Percentiles rank a stretch among this genome's conserved stretches.
These are phyloP conservation scores for Liolophura sinensis DNA, from an alignment of 1,140 invertebrate genomes.

Conservation along the genomic window DNA sequence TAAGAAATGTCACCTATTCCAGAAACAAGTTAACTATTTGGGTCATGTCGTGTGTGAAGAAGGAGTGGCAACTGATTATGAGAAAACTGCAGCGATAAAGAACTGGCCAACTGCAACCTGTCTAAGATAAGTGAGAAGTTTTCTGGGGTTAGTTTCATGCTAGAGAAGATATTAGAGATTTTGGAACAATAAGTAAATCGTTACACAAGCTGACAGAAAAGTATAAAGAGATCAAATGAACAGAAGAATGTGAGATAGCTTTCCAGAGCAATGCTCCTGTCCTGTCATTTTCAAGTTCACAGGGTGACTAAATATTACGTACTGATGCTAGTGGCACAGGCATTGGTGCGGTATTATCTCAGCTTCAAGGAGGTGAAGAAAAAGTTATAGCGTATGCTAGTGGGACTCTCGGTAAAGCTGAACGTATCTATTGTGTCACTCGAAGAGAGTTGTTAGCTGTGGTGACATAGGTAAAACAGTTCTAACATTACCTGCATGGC, in stretches of 20 bases:
- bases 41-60: too few relatives aligned
- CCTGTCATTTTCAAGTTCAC: slow-evolving; percentile 12
- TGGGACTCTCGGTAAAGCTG: slow-evolving; percentile 8
- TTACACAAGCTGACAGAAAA: slow-evolving; percentile 15
- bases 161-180: slow-evolving; percentile 14
- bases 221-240: slow-evolving; percentile 8
- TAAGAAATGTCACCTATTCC: slow-evolving; percentile 20
- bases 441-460: slow-evolving; percentile 5
- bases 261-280: slow-evolving; percentile 15
- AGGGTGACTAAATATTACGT: slow-evolving; percentile 22
- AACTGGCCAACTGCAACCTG: slow-evolving; percentile 5
- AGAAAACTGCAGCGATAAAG: slow-evolving; percentile 17
- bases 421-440: slow-evolving; percentile 9
- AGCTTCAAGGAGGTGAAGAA: slow-evolving; percentile 18
- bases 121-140: slow-evolving; percentile 17
- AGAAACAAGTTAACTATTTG: slow-evolving; percentile 6
- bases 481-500: slow-evolving; percentile 7
- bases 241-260: slow-evolving; percentile 1
- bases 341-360: slow-evolving; percentile 37
- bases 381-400: slow-evolving; percentile 16
- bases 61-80: slow-evolving; percentile 14
- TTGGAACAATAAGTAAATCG: too few relatives aligned
- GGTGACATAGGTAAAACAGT: slow-evolving; percentile 9
- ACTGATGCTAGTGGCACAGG: slow-evolving; percentile 27
- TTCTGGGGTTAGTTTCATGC: slow-evolving; percentile 20